Percentiles rank a stretch among this genome's conserved stretches.
phyloP scores from a whole-genome alignment of 2,113 vertebrate species.

The Galeopterus variegatus region DNA sequence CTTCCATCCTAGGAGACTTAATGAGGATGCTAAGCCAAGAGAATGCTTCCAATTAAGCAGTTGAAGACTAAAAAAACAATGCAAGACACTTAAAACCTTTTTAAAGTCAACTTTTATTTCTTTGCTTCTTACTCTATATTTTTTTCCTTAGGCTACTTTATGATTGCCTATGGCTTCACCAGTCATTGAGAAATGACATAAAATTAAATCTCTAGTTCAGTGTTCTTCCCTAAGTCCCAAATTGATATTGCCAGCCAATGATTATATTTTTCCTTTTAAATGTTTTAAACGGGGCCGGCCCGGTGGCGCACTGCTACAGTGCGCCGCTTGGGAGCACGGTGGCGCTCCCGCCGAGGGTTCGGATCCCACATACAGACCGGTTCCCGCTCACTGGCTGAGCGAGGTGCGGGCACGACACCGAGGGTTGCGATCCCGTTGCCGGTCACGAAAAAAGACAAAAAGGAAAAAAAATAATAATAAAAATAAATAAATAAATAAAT shows the following conservation, averaged over 20 bases:
- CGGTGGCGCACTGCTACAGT: no score
- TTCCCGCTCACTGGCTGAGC: no score
- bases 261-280: neutral
- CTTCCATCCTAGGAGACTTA: neutral
- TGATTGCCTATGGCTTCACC: neutral
- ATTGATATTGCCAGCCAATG: neutral
- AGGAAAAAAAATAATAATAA: no score
- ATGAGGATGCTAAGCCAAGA: constrained; percentile 44
- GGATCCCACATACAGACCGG: no score
- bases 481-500: no score
- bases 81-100: neutral
- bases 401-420: no score
- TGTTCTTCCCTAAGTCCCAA: neutral
- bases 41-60: constrained; percentile 9
- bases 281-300: neutral
- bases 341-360: no score
- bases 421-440: no score
- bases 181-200: neutral
- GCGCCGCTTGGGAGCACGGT: no score
- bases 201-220: neutral
- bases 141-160: neutral
- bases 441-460: no score
- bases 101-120: neutral
- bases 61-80: neutral
- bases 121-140: neutral